A percentile compares a stretch with the other conserved stretches of the same genome.
These are phyloP conservation scores for Polypedilum vanderplanki DNA, from an alignment of 1,140 invertebrate genomes.

Conservation along the genomic window DNA sequence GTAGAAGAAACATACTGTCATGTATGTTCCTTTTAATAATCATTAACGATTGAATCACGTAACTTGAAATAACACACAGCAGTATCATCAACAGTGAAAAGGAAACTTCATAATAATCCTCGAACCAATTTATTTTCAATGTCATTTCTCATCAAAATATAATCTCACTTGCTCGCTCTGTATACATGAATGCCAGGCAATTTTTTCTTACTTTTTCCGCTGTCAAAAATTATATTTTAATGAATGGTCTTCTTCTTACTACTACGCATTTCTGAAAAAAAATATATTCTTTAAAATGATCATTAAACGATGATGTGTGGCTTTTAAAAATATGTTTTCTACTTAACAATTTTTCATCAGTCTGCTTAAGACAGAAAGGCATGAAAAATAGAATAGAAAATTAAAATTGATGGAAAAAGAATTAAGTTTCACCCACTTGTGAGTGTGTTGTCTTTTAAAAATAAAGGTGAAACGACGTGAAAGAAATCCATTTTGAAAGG, in stretches of 20 bases:
- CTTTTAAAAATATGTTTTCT: background rate
- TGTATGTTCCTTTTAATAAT: background rate
- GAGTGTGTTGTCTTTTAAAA: too few species aligned
- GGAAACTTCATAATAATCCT: conserved; percentile 11
- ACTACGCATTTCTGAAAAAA: background rate
- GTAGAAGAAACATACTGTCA: background rate
- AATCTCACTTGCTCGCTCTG: background rate
- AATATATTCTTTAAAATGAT: background rate
- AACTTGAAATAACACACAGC: background rate
- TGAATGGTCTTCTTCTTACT: background rate
- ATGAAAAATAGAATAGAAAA: too few species aligned
- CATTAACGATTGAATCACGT: conserved; percentile 6
- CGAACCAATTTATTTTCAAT: conserved; percentile 14
- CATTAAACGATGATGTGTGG: background rate
- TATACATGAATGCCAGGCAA: background rate
- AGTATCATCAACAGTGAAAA: too few species aligned
- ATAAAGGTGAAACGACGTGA: too few species aligned
- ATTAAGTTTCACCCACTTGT: too few species aligned
- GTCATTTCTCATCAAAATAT: conserved; percentile 9
- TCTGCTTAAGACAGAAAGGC: too few species aligned
- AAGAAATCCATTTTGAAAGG: too few species aligned
- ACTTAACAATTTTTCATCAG: background rate
- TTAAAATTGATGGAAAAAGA: too few species aligned
- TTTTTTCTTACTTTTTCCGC: background rate
- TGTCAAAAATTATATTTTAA: conserved; percentile 9